A percentile compares a stretch with the other conserved stretches of the same genome.
Evolutionary conservation across 2,113 vertebrate genomes (phyloP).

Genomic region (Scomber colias): DNA sequence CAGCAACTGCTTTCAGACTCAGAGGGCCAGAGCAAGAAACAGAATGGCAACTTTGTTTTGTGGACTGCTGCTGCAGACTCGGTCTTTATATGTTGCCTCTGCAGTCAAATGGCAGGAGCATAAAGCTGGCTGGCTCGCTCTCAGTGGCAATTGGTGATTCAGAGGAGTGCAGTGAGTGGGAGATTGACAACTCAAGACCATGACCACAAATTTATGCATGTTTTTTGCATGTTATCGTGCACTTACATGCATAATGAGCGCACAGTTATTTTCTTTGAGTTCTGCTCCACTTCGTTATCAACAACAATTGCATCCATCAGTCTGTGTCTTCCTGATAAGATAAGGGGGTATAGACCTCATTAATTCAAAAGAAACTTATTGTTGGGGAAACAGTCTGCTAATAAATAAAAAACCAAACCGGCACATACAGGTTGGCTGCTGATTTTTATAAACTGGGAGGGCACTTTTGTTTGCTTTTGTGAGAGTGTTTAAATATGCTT

Average conservation of each 20-base stretch:
- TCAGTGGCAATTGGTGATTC: slow-evolving; percentile 23
- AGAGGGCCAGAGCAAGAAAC: slow-evolving; percentile 44
- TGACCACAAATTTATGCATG: slow-evolving; percentile 15
- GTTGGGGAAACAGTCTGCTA: slow-evolving; percentile 30
- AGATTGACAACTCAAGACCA: slow-evolving; percentile 17
- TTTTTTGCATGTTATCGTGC: slow-evolving; percentile 25
- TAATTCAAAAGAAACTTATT: slow-evolving; percentile 35
- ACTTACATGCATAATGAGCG: slow-evolving; percentile 9
- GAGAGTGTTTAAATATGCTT: slow-evolving; percentile 46
- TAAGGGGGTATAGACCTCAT: slow-evolving; percentile 20
- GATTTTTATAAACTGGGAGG: neutral
- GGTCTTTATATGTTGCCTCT: slow-evolving; percentile 21
- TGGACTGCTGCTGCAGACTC: slow-evolving; percentile 36
- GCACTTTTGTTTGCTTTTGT: slow-evolving; percentile 30
- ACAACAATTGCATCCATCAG: slow-evolving; percentile 27
- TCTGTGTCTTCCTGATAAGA: slow-evolving; percentile 53
- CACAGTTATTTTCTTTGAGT: slow-evolving; percentile 4
- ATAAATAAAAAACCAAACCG: slow-evolving; percentile 25
- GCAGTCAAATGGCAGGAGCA: slow-evolving; percentile 42
- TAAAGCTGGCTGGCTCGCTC: slow-evolving; percentile 24
- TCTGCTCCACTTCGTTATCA: slow-evolving; percentile 24
- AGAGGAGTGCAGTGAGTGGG: slow-evolving; percentile 5
- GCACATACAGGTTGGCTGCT: slow-evolving; percentile 23
- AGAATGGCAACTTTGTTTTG: slow-evolving; percentile 61
- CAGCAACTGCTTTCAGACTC: slow-evolving; percentile 49